Evolutionary conservation across 1,140 invertebrate genomes (phyloP).

Genomic region (Drosophila ironensis): DNA sequence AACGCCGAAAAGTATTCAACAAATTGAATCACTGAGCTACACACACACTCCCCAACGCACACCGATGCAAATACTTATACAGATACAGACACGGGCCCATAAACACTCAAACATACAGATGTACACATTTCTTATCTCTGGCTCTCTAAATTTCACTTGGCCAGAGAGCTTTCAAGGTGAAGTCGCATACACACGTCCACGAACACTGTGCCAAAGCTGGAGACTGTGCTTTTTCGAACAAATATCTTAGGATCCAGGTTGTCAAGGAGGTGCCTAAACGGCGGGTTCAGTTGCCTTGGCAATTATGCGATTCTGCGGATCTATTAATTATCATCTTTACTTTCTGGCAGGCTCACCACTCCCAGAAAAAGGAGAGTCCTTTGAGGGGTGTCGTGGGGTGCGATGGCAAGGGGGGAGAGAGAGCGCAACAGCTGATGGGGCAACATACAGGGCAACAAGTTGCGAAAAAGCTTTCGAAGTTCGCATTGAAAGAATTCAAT

Average conservation of each 20-base stretch:
- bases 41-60: not conserved
- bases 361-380: not conserved
- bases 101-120: constrained; percentile 5
- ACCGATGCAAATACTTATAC: constrained; percentile 5
- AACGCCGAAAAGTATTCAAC: constrained; percentile 52
- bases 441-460: constrained; percentile 66
- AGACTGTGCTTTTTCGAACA: constrained; percentile 63
- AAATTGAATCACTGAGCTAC: constrained; percentile 43
- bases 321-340: not conserved
- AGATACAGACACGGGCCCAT: not conserved
- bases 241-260: constrained; percentile 17
- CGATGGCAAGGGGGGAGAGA: not conserved
- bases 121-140: constrained; percentile 23
- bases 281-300: constrained; percentile 10
- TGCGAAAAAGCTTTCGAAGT: constrained; percentile 78
- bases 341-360: not conserved
- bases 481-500: constrained; percentile 60
- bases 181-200: constrained; percentile 29
- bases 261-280: not conserved
- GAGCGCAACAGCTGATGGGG: constrained; percentile 67
- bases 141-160: constrained; percentile 17
- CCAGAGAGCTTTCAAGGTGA: constrained; percentile 42
- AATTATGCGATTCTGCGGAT: not conserved
- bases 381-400: not conserved
- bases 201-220: constrained; percentile 53